These are phyloP conservation scores for Eumaeus atala DNA, from an alignment of 1,140 invertebrate genomes.

Conservation along the genomic window DNA sequence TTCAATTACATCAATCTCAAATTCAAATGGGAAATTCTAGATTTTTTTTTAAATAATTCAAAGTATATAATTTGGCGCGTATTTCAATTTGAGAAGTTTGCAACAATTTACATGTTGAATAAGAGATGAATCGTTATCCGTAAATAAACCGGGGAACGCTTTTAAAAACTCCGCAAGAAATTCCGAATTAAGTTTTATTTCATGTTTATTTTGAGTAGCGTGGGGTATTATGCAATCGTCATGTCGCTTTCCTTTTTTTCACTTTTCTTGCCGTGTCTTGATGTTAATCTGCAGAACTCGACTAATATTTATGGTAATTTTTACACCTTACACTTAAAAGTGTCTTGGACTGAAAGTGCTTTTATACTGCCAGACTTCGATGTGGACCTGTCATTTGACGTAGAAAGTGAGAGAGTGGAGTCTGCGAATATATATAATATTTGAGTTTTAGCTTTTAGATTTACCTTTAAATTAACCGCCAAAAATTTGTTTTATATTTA, in stretches of 20 bases:
- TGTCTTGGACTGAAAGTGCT: too few species aligned
- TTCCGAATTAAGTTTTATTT: constrained; percentile 24
- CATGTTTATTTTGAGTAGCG: constrained; percentile 26
- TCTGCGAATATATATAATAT: too few species aligned
- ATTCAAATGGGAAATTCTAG: constrained; percentile 4
- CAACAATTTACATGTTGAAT: constrained; percentile 51
- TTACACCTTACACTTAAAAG: too few species aligned
- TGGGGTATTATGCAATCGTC: not conserved
- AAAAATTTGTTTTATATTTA: too few species aligned
- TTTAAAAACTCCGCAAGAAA: constrained; percentile 30
- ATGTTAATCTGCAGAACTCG: too few species aligned
- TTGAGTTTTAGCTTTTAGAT: too few species aligned
- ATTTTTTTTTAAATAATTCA: constrained; percentile 3
- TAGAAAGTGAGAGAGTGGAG: too few species aligned
- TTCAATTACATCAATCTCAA: not conserved
- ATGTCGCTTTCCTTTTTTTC: constrained; percentile 5
- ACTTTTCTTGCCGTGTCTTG: not conserved
- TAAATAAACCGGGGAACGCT: constrained; percentile 39
- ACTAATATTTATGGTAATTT: too few species aligned
- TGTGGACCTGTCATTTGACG: too few species aligned
- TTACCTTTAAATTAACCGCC: too few species aligned
- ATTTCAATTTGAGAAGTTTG: constrained; percentile 39
- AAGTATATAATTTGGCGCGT: constrained; percentile 30
- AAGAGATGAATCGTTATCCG: constrained; percentile 32
- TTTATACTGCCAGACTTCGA: too few species aligned